Percentiles rank a stretch among this genome's conserved stretches.
Evolutionary conservation across 2,113 vertebrate species (phyloP).

Genomic region (Calyptomena viridis): DNA sequence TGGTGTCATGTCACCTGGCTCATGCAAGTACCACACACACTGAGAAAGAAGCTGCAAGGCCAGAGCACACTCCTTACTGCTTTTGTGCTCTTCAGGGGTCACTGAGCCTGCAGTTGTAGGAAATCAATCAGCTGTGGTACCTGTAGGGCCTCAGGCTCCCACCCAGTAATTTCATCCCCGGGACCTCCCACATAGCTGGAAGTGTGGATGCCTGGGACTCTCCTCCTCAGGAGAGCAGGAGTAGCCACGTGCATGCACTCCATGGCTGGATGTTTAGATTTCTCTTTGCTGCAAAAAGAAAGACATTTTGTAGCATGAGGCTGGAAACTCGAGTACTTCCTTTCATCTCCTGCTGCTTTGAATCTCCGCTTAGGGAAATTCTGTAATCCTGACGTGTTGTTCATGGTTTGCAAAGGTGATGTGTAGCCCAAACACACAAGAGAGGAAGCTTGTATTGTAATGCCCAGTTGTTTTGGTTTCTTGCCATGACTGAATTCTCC

Average conservation of each 20-base stretch:
- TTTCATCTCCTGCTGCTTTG: not conserved
- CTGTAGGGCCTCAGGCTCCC: not conserved
- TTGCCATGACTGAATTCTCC: not conserved
- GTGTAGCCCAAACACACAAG: not conserved
- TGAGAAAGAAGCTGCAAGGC: not conserved
- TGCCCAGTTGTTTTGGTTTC: not conserved
- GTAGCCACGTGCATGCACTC: fast-evolving
- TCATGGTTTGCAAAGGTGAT: not conserved
- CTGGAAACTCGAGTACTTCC: not conserved
- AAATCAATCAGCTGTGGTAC: not conserved
- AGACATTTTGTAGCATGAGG: not conserved
- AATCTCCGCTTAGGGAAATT: not conserved
- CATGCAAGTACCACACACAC: not conserved
- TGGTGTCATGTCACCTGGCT: not conserved
- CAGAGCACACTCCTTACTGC: not conserved
- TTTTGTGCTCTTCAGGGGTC: not conserved
- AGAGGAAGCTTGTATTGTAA: not conserved
- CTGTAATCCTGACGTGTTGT: not conserved
- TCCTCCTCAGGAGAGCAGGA: not conserved
- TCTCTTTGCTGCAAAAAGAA: not conserved
- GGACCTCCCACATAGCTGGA: not conserved
- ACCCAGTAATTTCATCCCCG: not conserved
- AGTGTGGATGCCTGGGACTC: not conserved
- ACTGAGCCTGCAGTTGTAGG: not conserved
- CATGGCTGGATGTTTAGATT: not conserved